Evolutionary conservation across 2,888 invertebrate genomes (phyloP).

Genomic region (Calliopum simillimum): DNA sequence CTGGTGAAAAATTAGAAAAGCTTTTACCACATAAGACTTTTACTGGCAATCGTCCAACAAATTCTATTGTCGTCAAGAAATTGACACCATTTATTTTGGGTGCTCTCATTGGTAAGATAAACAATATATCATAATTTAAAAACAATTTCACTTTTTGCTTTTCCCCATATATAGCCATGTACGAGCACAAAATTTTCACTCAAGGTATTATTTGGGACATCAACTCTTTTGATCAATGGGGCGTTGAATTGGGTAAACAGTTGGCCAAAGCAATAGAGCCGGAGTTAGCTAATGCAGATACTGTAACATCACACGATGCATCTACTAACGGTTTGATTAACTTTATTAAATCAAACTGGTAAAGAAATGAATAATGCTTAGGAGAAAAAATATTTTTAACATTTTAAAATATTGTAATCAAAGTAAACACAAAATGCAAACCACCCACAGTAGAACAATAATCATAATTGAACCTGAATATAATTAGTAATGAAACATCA

Average conservation of each 20-base stretch:
- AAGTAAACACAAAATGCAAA: background rate
- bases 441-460: conserved; percentile 23
- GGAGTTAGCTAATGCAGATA: conserved; percentile 79
- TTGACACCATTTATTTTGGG: conserved; percentile 95
- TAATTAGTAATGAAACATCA: background rate
- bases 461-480: conserved; percentile 9
- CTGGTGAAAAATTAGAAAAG: conserved; percentile 78
- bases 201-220: conserved; percentile 99
- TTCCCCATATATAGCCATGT: conserved; percentile 76
- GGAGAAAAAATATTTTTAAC: conserved; percentile 11
- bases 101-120: conserved; percentile 83
- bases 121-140: background rate
- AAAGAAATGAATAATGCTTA: conserved; percentile 29
- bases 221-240: conserved; percentile 99
- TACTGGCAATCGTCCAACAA: conserved; percentile 96
- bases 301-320: conserved; percentile 83
- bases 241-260: conserved; percentile 98
- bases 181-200: conserved; percentile 99
- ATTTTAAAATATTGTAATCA: conserved; percentile 2
- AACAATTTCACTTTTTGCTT: background rate
- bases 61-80: conserved; percentile 92
- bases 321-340: conserved; percentile 98
- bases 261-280: conserved; percentile 98
- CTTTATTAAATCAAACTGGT: conserved; percentile 82
- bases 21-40: conserved; percentile 97